phyloP scores from a whole-genome alignment of 2,888 invertebrate genomes.

The Dolomedes plantarius region DNA sequence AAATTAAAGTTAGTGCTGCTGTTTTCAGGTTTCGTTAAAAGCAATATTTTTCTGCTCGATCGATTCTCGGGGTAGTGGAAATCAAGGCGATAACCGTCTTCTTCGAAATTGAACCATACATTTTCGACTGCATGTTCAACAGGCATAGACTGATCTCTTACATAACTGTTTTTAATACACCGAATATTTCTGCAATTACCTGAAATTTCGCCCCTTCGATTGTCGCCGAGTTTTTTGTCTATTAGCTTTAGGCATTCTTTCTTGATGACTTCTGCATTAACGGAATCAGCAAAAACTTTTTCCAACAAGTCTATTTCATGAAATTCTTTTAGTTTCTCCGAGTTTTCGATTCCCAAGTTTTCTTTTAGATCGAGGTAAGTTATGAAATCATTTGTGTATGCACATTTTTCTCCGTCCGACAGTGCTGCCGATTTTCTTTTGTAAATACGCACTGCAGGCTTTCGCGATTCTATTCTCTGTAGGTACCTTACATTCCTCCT shows the following conservation, averaged over 20 bases:
- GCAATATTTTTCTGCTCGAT: slow-evolving; percentile 23
- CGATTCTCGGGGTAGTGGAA: slow-evolving; percentile 28
- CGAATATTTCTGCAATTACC: background rate
- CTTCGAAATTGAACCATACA: slow-evolving; percentile 42
- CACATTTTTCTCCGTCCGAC: background rate
- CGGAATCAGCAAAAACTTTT: background rate
- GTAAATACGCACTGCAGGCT: slow-evolving; percentile 29
- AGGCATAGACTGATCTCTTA: background rate
- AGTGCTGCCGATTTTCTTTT: slow-evolving; percentile 26
- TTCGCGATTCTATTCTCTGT: slow-evolving; percentile 37
- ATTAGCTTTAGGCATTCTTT: slow-evolving; percentile 30
- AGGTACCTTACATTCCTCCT: slow-evolving; percentile 17
- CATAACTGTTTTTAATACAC: slow-evolving; percentile 21
- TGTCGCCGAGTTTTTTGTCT: slow-evolving; percentile 13
- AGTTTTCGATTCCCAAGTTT: slow-evolving; percentile 9
- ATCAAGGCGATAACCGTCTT: slow-evolving; percentile 28
- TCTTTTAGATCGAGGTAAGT: slow-evolving; percentile 13
- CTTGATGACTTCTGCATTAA: slow-evolving; percentile 29
- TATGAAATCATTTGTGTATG: slow-evolving; percentile 14
- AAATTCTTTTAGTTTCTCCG: slow-evolving; percentile 20
- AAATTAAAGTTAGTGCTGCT: slow-evolving; percentile 29
- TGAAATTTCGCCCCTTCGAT: background rate
- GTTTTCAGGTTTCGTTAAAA: slow-evolving; percentile 47
- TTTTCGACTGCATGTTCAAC: slow-evolving; percentile 22
- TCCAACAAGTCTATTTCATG: background rate